Evolutionary conservation across 2,113 vertebrate genomes (phyloP).

Genomic region (Nycticorax nycticorax): DNA sequence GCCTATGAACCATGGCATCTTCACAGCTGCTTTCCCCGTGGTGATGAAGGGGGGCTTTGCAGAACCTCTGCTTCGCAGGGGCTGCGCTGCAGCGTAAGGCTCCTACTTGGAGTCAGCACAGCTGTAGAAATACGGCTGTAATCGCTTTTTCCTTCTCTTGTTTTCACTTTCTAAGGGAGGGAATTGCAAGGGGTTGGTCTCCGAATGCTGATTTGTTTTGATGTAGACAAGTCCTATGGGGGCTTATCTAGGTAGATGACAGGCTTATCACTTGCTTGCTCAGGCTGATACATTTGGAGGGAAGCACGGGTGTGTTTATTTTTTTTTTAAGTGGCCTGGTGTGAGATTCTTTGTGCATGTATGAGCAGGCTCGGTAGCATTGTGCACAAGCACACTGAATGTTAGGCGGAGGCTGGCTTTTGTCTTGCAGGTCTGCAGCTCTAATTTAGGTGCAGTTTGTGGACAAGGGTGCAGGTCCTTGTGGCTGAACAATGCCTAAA

Average conservation of each 20-base stretch:
- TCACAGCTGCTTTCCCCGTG: background rate
- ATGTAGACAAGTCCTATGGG: background rate
- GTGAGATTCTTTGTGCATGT: background rate
- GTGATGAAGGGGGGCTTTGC: background rate
- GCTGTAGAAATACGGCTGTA: background rate
- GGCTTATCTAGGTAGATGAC: background rate
- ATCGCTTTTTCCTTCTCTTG: background rate
- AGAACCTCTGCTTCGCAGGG: background rate
- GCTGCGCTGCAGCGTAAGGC: background rate
- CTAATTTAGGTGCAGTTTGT: background rate
- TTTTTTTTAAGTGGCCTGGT: background rate
- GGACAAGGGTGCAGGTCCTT: background rate
- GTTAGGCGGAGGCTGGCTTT: background rate
- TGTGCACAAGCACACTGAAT: background rate
- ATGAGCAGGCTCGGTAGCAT: background rate
- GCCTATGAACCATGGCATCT: background rate
- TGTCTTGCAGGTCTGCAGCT: background rate
- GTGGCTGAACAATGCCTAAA: background rate
- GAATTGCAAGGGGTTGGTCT: background rate
- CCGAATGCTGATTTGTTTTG: background rate
- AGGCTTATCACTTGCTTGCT: background rate
- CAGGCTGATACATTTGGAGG: background rate
- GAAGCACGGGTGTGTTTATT: background rate
- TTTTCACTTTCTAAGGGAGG: background rate
- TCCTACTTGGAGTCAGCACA: background rate